A percentile compares a stretch with the other conserved stretches of the same genome.
Evolutionary conservation across 2,888 invertebrate species (phyloP).

Genomic region (Drosophila histrio): DNA sequence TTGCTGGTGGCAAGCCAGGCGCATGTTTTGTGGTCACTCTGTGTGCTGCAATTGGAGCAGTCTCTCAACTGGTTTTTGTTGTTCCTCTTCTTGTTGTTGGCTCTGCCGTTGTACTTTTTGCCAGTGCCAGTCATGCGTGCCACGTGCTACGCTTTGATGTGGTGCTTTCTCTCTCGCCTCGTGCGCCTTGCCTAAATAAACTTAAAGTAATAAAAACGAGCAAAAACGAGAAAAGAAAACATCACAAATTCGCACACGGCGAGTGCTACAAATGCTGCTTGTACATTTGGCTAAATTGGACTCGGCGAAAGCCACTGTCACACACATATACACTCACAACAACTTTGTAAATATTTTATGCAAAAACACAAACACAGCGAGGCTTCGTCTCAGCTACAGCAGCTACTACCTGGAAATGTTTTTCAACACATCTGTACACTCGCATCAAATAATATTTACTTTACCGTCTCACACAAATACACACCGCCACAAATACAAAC

Average conservation of each 20-base stretch:
- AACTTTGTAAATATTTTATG: conserved; percentile 76
- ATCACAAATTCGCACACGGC: conserved; percentile 48
- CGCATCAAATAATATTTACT: conserved; percentile 76
- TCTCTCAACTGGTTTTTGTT: conserved; percentile 23
- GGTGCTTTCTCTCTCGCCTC: conserved; percentile 46
- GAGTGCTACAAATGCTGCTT: conserved; percentile 62
- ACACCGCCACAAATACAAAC: conserved; percentile 10
- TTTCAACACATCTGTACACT: conserved; percentile 67
- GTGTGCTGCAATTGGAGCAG: conserved; percentile 69
- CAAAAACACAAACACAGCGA: conserved; percentile 64
- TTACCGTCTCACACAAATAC: conserved; percentile 35
- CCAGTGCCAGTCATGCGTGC: conserved; percentile 75
- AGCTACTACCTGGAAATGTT: conserved; percentile 68
- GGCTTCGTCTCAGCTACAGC: conserved; percentile 35
- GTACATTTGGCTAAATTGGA: conserved; percentile 76
- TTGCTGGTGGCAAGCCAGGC: conserved; percentile 43
- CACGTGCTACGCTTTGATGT: conserved; percentile 76
- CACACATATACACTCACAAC: conserved; percentile 31
- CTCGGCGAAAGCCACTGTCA: conserved; percentile 65
- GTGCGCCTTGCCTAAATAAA: conserved; percentile 65
- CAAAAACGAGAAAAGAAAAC: conserved; percentile 45
- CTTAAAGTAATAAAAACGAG: conserved; percentile 73
- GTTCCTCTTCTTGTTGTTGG: conserved; percentile 34
- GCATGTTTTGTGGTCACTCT: conserved; percentile 75
- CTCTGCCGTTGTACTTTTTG: conserved; percentile 60